phyloP scores from a whole-genome alignment of 2,888 invertebrate genomes.

The Elgonia sp. region DNA sequence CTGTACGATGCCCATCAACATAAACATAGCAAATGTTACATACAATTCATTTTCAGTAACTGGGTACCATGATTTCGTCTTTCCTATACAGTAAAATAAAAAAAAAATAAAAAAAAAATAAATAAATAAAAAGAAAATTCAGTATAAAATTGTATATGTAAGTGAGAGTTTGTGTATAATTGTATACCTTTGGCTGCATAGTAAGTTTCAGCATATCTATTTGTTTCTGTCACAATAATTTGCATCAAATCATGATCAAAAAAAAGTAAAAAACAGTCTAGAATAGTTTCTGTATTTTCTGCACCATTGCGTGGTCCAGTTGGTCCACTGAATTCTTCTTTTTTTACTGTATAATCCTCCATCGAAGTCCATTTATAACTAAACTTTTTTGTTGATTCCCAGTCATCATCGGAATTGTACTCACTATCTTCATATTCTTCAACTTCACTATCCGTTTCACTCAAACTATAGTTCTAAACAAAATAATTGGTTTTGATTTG shows the following conservation, averaged over 20 bases:
- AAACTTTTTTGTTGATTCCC: too few species aligned
- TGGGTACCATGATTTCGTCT: slow-evolving; percentile 7
- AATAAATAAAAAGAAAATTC: slow-evolving; percentile 1
- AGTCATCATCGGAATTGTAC: too few species aligned
- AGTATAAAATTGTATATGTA: neutral
- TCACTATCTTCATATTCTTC: too few species aligned
- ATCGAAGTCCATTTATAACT: too few species aligned
- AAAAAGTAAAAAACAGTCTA: slow-evolving; percentile 14
- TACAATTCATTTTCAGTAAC: slow-evolving; percentile 19
- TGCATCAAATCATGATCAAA: neutral
- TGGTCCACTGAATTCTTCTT: slow-evolving; percentile 1
- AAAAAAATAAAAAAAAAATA: slow-evolving; percentile 11
- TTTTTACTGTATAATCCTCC: slow-evolving; percentile 7
- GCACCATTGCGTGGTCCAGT: slow-evolving; percentile 31
- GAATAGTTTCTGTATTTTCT: neutral
- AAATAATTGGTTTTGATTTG: too few species aligned
- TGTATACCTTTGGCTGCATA: neutral
- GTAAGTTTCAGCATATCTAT: slow-evolving; percentile 5
- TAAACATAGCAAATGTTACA: slow-evolving; percentile 17
- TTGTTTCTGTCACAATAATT: slow-evolving; percentile 14
- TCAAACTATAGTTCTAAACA: too few species aligned
- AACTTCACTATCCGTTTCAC: too few species aligned
- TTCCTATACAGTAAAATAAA: slow-evolving; percentile 9
- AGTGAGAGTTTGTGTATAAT: neutral
- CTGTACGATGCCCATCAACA: slow-evolving; percentile 34